phyloP scores from a whole-genome alignment of 2,888 invertebrate species.

The Parnassius mnemosyne region DNA sequence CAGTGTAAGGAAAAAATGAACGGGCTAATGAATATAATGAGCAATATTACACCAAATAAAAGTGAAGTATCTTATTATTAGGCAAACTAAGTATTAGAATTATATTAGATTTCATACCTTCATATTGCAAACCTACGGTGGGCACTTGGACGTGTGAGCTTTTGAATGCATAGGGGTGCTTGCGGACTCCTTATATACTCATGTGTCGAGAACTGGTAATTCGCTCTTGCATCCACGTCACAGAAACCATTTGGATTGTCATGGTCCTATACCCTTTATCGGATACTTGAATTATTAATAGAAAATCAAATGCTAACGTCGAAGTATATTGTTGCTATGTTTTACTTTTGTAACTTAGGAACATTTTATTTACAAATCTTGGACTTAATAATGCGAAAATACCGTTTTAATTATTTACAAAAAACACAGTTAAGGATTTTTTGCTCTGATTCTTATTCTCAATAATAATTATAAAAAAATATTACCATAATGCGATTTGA shows the following conservation, averaged over 20 bases:
- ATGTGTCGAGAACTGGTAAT: slow-evolving; percentile 33
- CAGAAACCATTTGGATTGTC: slow-evolving; percentile 57
- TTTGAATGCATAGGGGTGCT: slow-evolving; percentile 60
- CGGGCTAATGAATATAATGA: too few species aligned
- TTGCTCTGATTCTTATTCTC: too few species aligned
- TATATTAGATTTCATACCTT: slow-evolving; percentile 48
- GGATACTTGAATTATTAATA: slow-evolving; percentile 22
- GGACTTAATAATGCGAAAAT: too few species aligned
- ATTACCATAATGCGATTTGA: background rate
- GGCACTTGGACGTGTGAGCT: slow-evolving; percentile 42
- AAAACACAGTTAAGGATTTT: too few species aligned
- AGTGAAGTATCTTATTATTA: too few species aligned
- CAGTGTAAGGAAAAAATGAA: too few species aligned
- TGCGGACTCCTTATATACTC: slow-evolving; percentile 61
- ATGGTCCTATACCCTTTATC: slow-evolving; percentile 55
- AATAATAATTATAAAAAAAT: too few species aligned
- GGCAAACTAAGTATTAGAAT: too few species aligned
- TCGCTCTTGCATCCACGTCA: slow-evolving; percentile 46
- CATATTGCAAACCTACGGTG: slow-evolving; percentile 59
- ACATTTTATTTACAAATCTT: too few species aligned
- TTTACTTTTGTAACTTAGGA: too few species aligned
- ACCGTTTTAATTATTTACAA: too few species aligned
- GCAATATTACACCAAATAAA: too few species aligned
- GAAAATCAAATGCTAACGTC: slow-evolving; percentile 4
- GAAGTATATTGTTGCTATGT: background rate